These are phyloP conservation scores for Plestiodon gilberti DNA, from an alignment of 2,113 vertebrate species.

Conservation along the genomic window DNA sequence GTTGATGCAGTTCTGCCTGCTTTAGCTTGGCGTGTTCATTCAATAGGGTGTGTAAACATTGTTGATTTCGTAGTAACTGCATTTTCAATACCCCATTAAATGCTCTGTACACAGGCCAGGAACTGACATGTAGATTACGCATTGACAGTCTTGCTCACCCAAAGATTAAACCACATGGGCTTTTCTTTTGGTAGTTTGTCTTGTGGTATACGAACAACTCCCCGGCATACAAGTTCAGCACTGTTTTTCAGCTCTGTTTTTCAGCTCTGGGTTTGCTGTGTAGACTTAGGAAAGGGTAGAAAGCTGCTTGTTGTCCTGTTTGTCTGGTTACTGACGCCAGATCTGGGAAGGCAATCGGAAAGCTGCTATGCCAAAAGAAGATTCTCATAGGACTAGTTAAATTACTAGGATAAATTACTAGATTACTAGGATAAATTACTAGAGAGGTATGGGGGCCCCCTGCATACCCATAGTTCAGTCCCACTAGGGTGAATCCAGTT, in stretches of 20 bases:
- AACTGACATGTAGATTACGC: slow-evolving; percentile 51
- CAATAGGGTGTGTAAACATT: slow-evolving; percentile 40
- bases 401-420: background rate
- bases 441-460: too few species aligned
- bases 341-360: background rate
- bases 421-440: background rate
- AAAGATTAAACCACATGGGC: slow-evolving; percentile 59
- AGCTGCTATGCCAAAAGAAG: background rate
- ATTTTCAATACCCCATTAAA: slow-evolving; percentile 28
- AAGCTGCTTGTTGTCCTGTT: background rate
- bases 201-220: slow-evolving; percentile 55
- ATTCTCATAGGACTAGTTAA: background rate
- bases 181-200: slow-evolving; percentile 63
- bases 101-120: background rate
- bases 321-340: background rate
- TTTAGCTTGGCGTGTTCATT: slow-evolving; percentile 53
- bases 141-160: slow-evolving; percentile 65
- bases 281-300: slow-evolving; percentile 49
- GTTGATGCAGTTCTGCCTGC: slow-evolving; percentile 50
- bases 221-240: slow-evolving; percentile 22
- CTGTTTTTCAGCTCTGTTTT: slow-evolving; percentile 48
- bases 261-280: slow-evolving; percentile 43
- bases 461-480: background rate
- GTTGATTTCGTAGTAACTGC: slow-evolving; percentile 50
- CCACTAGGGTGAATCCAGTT: too few species aligned